These are phyloP conservation scores for Tubulanus polymorphus DNA, from an alignment of 2,888 invertebrate genomes.

Conservation along the genomic window DNA sequence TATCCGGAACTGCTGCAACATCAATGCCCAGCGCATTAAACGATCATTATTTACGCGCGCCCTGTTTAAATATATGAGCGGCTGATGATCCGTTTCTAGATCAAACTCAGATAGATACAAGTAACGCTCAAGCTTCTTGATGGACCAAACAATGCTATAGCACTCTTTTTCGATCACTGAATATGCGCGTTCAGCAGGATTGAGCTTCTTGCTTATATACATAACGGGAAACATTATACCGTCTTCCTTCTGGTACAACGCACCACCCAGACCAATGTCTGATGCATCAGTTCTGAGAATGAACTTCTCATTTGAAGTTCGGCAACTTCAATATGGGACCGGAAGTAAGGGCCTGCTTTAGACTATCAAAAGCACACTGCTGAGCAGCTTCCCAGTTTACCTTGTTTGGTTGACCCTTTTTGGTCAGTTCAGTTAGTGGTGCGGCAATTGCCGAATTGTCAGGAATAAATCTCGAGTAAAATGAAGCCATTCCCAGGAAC, in stretches of 20 bases:
- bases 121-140: slow-evolving; percentile 20
- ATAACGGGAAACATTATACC: slow-evolving; percentile 17
- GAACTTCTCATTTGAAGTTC: slow-evolving; percentile 14
- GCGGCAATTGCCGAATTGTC: slow-evolving; percentile 14
- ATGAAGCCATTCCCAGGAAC: slow-evolving; percentile 14
- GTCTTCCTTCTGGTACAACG: slow-evolving; percentile 21
- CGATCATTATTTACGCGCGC: slow-evolving; percentile 16
- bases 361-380: slow-evolving; percentile 12
- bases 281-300: slow-evolving; percentile 22
- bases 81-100: slow-evolving; percentile 21
- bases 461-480: slow-evolving; percentile 15
- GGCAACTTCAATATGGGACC: slow-evolving; percentile 16
- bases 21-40: slow-evolving; percentile 23
- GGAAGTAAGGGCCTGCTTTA: slow-evolving; percentile 9
- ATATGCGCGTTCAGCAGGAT: slow-evolving; percentile 14
- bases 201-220: slow-evolving; percentile 22
- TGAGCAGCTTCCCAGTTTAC: slow-evolving; percentile 12
- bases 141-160: slow-evolving; percentile 18
- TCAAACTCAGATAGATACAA: slow-evolving; percentile 20
- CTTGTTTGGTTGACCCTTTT: slow-evolving; percentile 15
- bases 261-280: slow-evolving; percentile 17
- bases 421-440: slow-evolving; percentile 20
- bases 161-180: slow-evolving; percentile 23
- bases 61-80: slow-evolving; percentile 17
- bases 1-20: slow-evolving; percentile 13